Percentiles rank a stretch among this genome's conserved stretches.
phyloP scores from a whole-genome alignment of 1,140 invertebrate species.

The Neodiprion pinetum region DNA sequence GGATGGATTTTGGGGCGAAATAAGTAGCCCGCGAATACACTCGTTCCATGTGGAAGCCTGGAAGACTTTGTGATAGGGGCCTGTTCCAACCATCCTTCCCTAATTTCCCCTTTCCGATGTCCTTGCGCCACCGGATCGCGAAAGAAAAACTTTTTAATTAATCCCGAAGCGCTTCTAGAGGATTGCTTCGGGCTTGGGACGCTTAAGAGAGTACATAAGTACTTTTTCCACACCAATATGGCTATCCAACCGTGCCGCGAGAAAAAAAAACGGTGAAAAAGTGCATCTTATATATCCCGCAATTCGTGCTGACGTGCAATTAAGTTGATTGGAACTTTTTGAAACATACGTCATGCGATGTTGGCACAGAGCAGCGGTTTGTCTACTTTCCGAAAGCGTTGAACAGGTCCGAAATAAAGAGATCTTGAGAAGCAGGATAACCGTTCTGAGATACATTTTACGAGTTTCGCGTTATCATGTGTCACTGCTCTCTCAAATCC shows the following conservation, averaged over 20 bases:
- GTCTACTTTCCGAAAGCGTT: not conserved
- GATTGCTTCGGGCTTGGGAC: not conserved
- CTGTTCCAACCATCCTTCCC: not conserved
- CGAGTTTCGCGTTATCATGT: not conserved
- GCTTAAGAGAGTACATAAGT: not conserved
- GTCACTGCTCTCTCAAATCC: no score
- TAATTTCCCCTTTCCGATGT: not conserved
- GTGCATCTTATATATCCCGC: not conserved
- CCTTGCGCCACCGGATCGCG: not conserved
- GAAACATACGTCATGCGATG: not conserved
- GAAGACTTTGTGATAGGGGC: no score
- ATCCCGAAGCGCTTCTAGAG: not conserved
- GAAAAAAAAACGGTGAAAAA: not conserved
- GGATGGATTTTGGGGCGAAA: no score
- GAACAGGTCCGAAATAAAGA: not conserved
- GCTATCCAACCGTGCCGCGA: not conserved
- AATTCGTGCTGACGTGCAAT: not conserved
- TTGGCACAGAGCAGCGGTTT: not conserved
- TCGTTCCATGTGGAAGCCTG: no score
- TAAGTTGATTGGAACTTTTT: not conserved
- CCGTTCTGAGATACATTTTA: not conserved
- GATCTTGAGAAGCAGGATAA: not conserved
- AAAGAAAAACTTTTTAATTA: conserved; percentile 3
- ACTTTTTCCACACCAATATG: not conserved
- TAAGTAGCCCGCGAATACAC: no score